A percentile compares a stretch with the other conserved stretches of the same genome.
phyloP scores from a whole-genome alignment of 2,113 vertebrate species.

The Porphyrio hochstetteri region DNA sequence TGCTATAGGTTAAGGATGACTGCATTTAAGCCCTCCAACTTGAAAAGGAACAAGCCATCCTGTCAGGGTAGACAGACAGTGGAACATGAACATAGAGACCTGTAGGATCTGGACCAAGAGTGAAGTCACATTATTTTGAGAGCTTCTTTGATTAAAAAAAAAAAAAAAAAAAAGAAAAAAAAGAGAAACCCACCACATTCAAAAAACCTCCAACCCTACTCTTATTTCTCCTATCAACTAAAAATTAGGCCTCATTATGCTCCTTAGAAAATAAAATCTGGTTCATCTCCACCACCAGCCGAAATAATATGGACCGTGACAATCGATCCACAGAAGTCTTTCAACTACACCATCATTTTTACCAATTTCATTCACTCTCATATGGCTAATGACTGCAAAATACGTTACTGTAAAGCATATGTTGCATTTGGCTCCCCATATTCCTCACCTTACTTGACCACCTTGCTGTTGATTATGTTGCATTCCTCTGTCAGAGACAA shows the following conservation, averaged over 20 bases:
- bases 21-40: neutral
- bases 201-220: neutral
- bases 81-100: neutral
- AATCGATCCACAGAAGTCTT: neutral
- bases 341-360: neutral
- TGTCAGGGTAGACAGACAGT: neutral
- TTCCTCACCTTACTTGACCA: neutral
- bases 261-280: neutral
- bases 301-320: neutral
- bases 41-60: neutral
- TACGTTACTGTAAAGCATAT: neutral
- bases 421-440: neutral
- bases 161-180: too few species aligned
- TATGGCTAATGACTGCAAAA: neutral
- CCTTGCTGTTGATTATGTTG: neutral
- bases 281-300: neutral
- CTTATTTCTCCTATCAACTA: neutral
- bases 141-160: neutral
- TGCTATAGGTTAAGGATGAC: neutral
- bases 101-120: neutral
- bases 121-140: neutral
- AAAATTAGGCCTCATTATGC: neutral
- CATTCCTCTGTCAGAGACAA: neutral
- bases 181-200: too few species aligned
- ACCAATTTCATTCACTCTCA: neutral